phyloP scores from a whole-genome alignment of 1,140 invertebrate species.

The Adelges cooleyi region DNA sequence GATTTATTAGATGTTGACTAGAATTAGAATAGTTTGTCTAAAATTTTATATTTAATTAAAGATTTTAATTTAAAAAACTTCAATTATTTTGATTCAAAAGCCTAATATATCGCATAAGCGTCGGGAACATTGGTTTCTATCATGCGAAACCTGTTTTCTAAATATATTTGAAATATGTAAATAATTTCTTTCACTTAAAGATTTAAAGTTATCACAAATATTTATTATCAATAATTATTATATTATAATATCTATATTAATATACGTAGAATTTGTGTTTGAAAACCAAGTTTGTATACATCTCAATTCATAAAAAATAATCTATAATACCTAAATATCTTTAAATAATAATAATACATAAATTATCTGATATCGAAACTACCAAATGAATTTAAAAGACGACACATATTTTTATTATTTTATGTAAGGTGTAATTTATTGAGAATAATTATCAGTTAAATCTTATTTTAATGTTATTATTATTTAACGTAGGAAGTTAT shows the following conservation, averaged over 20 bases:
- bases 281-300: background rate
- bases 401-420: too few species aligned
- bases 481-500: too few species aligned
- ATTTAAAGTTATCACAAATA: slow-evolving; percentile 6
- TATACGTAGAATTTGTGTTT: background rate
- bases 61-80: background rate
- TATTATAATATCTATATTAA: too few species aligned
- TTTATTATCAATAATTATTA: slow-evolving; percentile 17
- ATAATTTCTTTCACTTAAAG: background rate
- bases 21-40: slow-evolving; percentile 11
- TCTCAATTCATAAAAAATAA: slow-evolving; percentile 6
- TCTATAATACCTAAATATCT: background rate
- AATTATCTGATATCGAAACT: too few species aligned
- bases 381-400: too few species aligned
- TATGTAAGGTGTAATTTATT: too few species aligned
- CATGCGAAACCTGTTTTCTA: background rate
- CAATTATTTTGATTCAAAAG: slow-evolving; percentile 7
- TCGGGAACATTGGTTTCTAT: background rate
- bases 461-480: too few species aligned
- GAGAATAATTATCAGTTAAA: too few species aligned
- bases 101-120: background rate
- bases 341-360: background rate
- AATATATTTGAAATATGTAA: background rate
- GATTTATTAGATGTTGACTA: slow-evolving; percentile 18
- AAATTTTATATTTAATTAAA: background rate